Conservation (phyloP, 2,113 vertebrate genomes). For the Cricetomys ansorgei region DNA sequence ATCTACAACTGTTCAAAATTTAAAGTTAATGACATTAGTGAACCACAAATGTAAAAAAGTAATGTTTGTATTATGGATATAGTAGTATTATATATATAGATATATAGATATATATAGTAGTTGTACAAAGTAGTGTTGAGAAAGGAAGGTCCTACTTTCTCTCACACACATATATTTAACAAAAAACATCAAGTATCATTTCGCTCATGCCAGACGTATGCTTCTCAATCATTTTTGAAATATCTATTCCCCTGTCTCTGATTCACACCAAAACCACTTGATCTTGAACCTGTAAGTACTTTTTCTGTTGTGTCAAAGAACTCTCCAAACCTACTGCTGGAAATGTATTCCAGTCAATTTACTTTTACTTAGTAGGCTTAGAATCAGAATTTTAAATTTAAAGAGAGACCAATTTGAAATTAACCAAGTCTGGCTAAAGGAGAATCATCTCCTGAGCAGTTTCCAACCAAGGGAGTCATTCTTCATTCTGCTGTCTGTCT, state of each 20-base stretch:
- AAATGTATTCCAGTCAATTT: slow-evolving; percentile 48
- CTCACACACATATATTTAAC: slow-evolving; percentile 1
- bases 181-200: background rate
- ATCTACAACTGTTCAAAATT: background rate
- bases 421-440: slow-evolving; percentile 15
- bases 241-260: background rate
- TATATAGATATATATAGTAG: no score
- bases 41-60: slow-evolving; percentile 2
- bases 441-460: background rate
- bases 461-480: slow-evolving; percentile 23
- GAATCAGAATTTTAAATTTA: slow-evolving; percentile 35
- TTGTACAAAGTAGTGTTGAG: background rate
- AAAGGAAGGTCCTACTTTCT: background rate
- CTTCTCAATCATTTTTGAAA: slow-evolving; percentile 18
- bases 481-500: slow-evolving; percentile 4
- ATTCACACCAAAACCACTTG: background rate
- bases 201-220: background rate
- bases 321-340: slow-evolving; percentile 11
- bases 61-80: background rate
- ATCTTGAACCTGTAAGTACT: slow-evolving; percentile 44
- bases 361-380: slow-evolving; percentile 40
- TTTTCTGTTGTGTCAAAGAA: slow-evolving; percentile 11
- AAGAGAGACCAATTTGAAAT: slow-evolving; percentile 21
- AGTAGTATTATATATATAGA: no score
- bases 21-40: slow-evolving; percentile 28